A percentile compares a stretch with the other conserved stretches of the same genome.
Conservation (phyloP, 2,888 invertebrate genomes). For the Macrophya alboannulata region DNA sequence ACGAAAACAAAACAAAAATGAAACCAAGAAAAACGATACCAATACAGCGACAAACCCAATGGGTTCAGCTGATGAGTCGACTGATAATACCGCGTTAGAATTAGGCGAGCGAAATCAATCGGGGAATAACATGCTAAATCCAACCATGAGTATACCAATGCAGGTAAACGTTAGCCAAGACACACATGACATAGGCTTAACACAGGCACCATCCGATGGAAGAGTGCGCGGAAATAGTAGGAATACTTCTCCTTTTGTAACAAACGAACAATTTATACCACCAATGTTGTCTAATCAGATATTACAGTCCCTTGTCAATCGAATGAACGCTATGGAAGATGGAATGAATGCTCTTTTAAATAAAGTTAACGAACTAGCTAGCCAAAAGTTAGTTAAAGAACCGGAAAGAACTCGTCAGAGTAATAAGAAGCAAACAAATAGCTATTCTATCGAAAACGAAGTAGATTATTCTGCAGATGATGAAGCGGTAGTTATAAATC, state of each 20-base stretch:
- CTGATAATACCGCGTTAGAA: background rate
- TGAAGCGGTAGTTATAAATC: background rate
- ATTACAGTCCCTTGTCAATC: background rate
- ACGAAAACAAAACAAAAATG: constrained; percentile 26
- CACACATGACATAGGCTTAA: background rate
- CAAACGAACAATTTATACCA: background rate
- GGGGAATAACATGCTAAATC: background rate
- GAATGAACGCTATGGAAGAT: background rate
- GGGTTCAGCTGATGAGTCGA: constrained; percentile 1
- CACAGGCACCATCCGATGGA: background rate
- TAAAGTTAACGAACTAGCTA: constrained; percentile 28
- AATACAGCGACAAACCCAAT: background rate
- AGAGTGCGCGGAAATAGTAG: background rate
- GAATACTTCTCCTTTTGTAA: background rate
- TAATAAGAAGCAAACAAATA: background rate
- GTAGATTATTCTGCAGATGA: background rate
- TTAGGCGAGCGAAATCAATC: background rate
- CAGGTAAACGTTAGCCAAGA: background rate
- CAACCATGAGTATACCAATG: background rate
- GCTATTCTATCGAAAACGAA: background rate
- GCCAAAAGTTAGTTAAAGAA: background rate
- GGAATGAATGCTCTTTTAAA: background rate
- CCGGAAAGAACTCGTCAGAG: background rate
- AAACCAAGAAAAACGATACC: background rate
- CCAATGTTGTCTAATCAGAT: background rate